Conservation (phyloP, 2,113 vertebrate genomes). For the Leiothrix lutea region DNA sequence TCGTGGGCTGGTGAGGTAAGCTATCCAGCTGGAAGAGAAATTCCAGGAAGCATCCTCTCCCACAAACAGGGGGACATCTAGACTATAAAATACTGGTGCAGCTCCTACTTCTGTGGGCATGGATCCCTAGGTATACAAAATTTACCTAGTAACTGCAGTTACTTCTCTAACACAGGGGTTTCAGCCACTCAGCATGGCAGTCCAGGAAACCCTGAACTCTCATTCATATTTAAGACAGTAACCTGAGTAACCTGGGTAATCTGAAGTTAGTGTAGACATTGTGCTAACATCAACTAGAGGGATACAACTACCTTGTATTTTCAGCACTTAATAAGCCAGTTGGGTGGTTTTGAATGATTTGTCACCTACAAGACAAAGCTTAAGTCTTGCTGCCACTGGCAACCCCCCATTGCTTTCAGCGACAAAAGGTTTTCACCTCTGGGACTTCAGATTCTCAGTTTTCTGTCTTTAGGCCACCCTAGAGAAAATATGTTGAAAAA, state of each 20-base stretch:
- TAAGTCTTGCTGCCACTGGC: background rate
- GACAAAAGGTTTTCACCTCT: background rate
- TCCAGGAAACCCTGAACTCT: background rate
- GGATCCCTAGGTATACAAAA: background rate
- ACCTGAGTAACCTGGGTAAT: background rate
- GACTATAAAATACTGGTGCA: background rate
- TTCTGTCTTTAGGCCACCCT: background rate
- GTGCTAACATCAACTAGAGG: background rate
- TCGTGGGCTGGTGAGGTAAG: background rate
- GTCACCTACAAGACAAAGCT: background rate
- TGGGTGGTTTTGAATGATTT: background rate
- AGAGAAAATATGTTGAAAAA: background rate
- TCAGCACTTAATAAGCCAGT: background rate
- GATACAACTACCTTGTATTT: background rate
- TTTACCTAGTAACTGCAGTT: background rate
- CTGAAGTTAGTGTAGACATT: background rate
- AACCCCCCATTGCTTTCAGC: background rate
- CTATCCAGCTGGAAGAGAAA: background rate
- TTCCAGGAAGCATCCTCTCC: background rate
- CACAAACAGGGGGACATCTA: background rate
- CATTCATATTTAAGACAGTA: background rate
- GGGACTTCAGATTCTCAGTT: background rate
- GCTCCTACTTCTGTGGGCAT: background rate
- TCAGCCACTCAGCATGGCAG: background rate
- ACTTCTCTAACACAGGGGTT: background rate